phyloP scores from a whole-genome alignment of 2,888 invertebrate genomes.

The Didymodactylos carnosus region DNA sequence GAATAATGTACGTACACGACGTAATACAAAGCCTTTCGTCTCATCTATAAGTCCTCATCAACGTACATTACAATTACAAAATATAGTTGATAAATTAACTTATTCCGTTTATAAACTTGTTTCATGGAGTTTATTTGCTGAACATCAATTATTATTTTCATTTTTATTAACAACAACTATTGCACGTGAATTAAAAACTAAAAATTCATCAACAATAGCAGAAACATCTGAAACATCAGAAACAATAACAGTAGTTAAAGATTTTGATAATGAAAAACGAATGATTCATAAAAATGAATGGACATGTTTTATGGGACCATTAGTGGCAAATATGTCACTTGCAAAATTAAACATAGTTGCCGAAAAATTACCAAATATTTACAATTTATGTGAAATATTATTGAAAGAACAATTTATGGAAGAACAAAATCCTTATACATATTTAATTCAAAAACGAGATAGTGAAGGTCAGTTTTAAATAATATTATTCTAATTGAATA shows the following conservation, averaged over 20 bases:
- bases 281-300: too few relatives aligned
- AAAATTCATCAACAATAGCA: too few relatives aligned
- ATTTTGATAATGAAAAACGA: too few relatives aligned
- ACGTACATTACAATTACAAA: neutral
- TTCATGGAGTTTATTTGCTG: slow-evolving; percentile 29
- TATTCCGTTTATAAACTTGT: slow-evolving; percentile 28
- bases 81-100: slow-evolving; percentile 19
- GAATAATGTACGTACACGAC: neutral
- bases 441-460: neutral
- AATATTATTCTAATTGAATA: too few relatives aligned
- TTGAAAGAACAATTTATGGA: neutral
- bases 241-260: too few relatives aligned
- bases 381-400: neutral
- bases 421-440: neutral
- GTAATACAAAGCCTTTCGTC: neutral
- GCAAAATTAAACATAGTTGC: neutral
- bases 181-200: slow-evolving; percentile 19
- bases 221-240: too few relatives aligned
- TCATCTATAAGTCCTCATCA: neutral
- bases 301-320: neutral
- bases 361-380: neutral
- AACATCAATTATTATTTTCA: slow-evolving; percentile 32
- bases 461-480: too few relatives aligned
- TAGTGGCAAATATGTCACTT: neutral
- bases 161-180: slow-evolving; percentile 29